Evolutionary conservation across 2,797 vertebrate species (phyloP), one percentile per base, ranked within the genome.

Genomic region (Amblyopsis hoosieri): DNA sequence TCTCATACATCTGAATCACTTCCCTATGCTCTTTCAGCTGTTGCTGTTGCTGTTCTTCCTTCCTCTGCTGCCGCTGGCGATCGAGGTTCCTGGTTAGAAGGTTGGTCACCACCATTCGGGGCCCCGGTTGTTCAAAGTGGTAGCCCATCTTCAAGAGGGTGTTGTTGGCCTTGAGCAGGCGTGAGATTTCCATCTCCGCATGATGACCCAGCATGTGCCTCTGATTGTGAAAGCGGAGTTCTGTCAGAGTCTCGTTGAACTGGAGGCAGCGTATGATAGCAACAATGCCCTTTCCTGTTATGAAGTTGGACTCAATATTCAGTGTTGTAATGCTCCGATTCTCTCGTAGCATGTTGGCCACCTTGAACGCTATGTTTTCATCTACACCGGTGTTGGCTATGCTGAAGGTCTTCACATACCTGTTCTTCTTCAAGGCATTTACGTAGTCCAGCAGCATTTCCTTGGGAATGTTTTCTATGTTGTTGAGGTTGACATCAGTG

Each of bases 151-250:
- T 99, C 3, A 99, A 90, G 12, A 99, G 94, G 0, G 96, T 99
- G 79, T 85, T 88, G 66, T 99, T 99, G 74, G 96, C 96, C 85
- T 98, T 99, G 66, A 99, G 85, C 49, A 99, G 93, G 55, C 96
- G 94, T 7, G 97, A 89, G 0, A 99, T 96, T 85, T 99, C 98
- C 95, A 96, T 99, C 81, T 99, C 98, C 0, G 97, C 93, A 0
- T 99, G 96, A 84, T 99, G 98, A 66, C 98, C 98, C 80, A 99
- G 82, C 96, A 99, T 95, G 87, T 96, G 94, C 46, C 97, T 88
- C 86, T 99, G 98, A 80, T 99, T 99, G 92, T 99, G 98, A 63
- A 99, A 99, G 13, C 98, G 95, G 45, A 99, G 90, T 79, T 99
- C 98, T 0, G 93, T 96, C 52, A 99, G 92, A 0, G 93, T 95